Percentiles rank a stretch among this genome's conserved stretches.
These are phyloP conservation scores for Gopherus evgoodei DNA, from an alignment of 2,113 vertebrate species.

Conservation along the genomic window DNA sequence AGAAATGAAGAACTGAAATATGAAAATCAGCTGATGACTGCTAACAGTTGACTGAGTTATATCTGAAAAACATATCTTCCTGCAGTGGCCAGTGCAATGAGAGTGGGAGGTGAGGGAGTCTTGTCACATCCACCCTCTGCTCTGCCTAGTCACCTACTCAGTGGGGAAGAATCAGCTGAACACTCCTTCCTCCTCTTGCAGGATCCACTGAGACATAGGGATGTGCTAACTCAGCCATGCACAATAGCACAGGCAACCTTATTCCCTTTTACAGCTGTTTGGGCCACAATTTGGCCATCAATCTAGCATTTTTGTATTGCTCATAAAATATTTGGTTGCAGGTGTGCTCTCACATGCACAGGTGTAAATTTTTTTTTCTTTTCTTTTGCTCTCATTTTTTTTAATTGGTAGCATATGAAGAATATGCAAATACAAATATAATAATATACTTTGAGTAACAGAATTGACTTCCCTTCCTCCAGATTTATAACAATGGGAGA, in stretches of 20 bases:
- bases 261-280: background rate
- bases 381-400: background rate
- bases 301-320: background rate
- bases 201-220: background rate
- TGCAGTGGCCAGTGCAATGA: background rate
- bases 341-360: background rate
- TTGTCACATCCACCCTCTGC: background rate
- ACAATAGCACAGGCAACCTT: background rate
- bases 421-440: background rate
- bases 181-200: background rate
- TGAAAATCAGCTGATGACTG: background rate
- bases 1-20: background rate
- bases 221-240: background rate
- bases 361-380: background rate
- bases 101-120: background rate
- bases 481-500: background rate
- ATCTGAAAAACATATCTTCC: background rate
- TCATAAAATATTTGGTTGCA: background rate
- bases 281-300: background rate
- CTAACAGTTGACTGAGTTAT: background rate
- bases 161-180: background rate
- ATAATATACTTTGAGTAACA: background rate
- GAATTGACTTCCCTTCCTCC: background rate
- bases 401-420: background rate
- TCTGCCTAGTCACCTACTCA: background rate